Conservation (phyloP, 2,888 invertebrate genomes). For the Heliconius ismenius region DNA sequence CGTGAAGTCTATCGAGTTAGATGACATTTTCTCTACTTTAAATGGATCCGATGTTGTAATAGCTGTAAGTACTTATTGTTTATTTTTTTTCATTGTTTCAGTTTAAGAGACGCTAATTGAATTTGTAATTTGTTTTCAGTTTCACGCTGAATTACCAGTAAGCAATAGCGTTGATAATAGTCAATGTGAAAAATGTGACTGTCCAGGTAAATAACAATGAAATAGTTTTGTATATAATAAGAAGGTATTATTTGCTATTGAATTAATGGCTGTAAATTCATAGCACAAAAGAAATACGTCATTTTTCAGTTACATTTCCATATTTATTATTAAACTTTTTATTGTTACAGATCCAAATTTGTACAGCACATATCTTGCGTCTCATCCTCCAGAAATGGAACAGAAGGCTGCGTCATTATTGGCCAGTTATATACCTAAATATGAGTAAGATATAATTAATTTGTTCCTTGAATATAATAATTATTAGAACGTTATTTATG, state of each 20-base stretch:
- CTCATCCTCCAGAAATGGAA: slow-evolving; percentile 86
- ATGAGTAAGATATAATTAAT: slow-evolving; percentile 45
- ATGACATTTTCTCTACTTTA: slow-evolving; percentile 78
- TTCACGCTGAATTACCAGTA: slow-evolving; percentile 84
- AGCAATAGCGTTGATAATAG: slow-evolving; percentile 34
- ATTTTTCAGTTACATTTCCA: neutral
- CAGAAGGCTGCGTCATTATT: slow-evolving; percentile 80
- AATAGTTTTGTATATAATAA: neutral
- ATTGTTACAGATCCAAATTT: slow-evolving; percentile 73
- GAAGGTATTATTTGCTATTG: neutral
- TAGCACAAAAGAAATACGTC: neutral
- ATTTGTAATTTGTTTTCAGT: slow-evolving; percentile 68
- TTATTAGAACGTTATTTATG: no score
- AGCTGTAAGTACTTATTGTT: slow-evolving; percentile 76
- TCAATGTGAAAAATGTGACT: slow-evolving; percentile 35
- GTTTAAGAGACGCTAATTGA: neutral
- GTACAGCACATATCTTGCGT: slow-evolving; percentile 84
- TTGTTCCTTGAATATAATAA: neutral
- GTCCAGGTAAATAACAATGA: slow-evolving; percentile 18
- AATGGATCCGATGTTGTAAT: slow-evolving; percentile 82
- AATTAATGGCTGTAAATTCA: neutral
- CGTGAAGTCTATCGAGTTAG: slow-evolving; percentile 79
- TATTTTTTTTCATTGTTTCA: neutral
- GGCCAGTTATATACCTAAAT: slow-evolving; percentile 46
- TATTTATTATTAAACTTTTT: neutral